Conservation (phyloP, 2,797 vertebrate species). For the Artibeus lituratus region DNA sequence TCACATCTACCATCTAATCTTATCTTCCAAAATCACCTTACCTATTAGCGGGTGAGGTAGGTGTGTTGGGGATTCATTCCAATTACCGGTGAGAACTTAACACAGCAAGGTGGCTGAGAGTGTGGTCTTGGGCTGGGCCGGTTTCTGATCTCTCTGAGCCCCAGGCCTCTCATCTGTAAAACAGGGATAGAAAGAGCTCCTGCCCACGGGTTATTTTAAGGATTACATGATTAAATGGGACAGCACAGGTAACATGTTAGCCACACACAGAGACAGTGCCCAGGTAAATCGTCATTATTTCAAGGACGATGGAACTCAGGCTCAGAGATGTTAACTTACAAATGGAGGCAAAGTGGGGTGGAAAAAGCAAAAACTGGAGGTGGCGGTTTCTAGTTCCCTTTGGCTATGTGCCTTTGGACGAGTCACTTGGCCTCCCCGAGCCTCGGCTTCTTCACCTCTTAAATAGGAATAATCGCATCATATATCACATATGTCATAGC, state of each 20-base stretch:
- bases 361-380: not conserved
- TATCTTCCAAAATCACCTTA: not conserved
- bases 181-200: not conserved
- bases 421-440: not conserved
- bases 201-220: slow-evolving; percentile 33
- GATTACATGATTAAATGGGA: slow-evolving; percentile 47
- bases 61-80: not conserved
- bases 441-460: not conserved
- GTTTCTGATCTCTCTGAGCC: not conserved
- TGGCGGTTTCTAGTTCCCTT: not conserved
- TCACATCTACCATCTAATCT: not conserved
- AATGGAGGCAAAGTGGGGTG: not conserved
- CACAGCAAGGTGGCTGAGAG: not conserved
- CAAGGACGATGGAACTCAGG: not conserved
- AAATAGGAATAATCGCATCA: not conserved
- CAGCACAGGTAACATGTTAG: not conserved
- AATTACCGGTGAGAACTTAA: not conserved
- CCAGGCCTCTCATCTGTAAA: not conserved
- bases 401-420: not conserved
- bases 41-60: not conserved
- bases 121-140: not conserved
- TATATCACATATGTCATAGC: not conserved
- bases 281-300: not conserved
- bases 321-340: not conserved
- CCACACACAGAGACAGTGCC: not conserved